Base-by-base conservation (phyloP, 1,140 invertebrate genomes). In the Zaprionus gabonicus region DNA sequence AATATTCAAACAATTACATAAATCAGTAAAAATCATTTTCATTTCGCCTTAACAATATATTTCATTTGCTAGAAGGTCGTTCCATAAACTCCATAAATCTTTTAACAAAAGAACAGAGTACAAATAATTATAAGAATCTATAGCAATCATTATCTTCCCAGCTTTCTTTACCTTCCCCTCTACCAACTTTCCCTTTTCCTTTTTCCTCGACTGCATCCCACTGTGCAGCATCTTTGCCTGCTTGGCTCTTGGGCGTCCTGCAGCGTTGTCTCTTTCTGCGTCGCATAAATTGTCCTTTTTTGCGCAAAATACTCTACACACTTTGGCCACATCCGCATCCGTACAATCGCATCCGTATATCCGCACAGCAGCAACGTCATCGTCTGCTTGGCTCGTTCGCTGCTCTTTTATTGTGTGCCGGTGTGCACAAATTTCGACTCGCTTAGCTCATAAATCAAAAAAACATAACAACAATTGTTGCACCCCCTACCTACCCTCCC, bases 391-490 rank as follows among this genome's bases (percentile, higher is more conserved):
- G 10, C 13, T 51, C 23, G 41, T 41, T 15, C 46, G 74, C 46
- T 38, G 7, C 58, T 55, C 58, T 60, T 78, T 75, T 65, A 68
- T 77, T 79, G 71, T 76, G 71, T 76, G 72, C 81, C 85, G 62
- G 66, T 34, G 62, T 87, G 84, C 83, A 85, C 81, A 88, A 87
- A 88, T 84, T 84, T 88, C 64, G 78, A 81, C 77, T 82, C 83
- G 74, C 70, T 80, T 57, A 56, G 74, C 78, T 79, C 84, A 88
- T 88, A 88, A 88, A 88, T 88, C 84, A 88, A 90, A 80, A 80
- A 86, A 90, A 69, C 71, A 87, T 88, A 84, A 88, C 85, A 88
- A 88, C 84, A 88, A 88, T 88, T 90, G 66, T 75, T 58, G 77
- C 84, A 59, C 70, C 71, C 70, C 77, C 66, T 67, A 68, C 85